phyloP scores from a whole-genome alignment of 2,797 vertebrate genomes.

The Decapterus maruadsi region DNA sequence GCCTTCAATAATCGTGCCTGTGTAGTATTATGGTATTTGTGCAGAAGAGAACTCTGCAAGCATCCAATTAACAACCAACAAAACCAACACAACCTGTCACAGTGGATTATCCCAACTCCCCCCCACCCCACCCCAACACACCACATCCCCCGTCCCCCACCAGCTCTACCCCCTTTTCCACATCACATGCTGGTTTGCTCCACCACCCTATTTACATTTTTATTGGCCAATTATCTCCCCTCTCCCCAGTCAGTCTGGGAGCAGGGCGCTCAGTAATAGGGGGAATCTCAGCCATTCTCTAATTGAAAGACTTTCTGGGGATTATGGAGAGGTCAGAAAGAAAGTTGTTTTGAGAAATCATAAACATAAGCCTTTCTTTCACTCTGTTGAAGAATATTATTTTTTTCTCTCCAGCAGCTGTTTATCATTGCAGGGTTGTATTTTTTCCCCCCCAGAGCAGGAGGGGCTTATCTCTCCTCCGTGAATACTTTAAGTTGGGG shows the following conservation, averaged over 20 bases:
- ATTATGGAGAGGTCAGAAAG: conserved; percentile 83
- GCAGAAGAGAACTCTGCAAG: conserved; percentile 55
- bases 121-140: conserved; percentile 14
- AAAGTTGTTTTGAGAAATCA: conserved; percentile 80
- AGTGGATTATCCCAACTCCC: conserved; percentile 77
- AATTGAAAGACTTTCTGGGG: conserved; percentile 84
- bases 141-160: conserved; percentile 32
- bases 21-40: conserved; percentile 67
- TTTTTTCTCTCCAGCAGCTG: conserved; percentile 65
- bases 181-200: conserved; percentile 80
- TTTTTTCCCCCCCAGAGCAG: conserved; percentile 30
- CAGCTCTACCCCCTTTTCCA: conserved; percentile 19
- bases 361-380: conserved; percentile 78
- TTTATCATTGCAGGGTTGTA: conserved; percentile 63
- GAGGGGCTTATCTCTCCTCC: conserved; percentile 67
- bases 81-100: conserved; percentile 84
- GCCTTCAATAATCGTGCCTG: conserved; percentile 58
- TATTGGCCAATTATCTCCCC: conserved; percentile 87
- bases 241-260: conserved; percentile 71
- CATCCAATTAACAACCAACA: conserved; percentile 82
- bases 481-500: conserved; percentile 61
- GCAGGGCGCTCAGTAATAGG: conserved; percentile 72
- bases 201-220: conserved; percentile 85
- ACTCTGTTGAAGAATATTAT: conserved; percentile 68
- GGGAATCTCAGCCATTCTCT: conserved; percentile 76